Evolutionary conservation across 2,888 invertebrate species (phyloP).

Genomic region (Plagodis dolabraria): DNA sequence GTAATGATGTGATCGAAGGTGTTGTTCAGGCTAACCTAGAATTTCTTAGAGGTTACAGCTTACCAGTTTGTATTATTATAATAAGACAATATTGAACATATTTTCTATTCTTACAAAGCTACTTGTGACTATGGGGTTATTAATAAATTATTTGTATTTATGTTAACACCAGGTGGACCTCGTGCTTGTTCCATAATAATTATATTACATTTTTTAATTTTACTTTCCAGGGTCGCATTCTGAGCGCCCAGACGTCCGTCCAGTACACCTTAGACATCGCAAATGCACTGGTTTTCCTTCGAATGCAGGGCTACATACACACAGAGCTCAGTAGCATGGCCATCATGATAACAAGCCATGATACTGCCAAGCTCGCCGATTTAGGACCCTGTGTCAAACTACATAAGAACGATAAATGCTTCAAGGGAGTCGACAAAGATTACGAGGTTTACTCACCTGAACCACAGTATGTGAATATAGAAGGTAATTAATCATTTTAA

Average conservation of each 20-base stretch:
- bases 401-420: constrained; percentile 34
- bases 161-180: no score
- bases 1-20: no score
- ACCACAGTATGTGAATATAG: constrained; percentile 77
- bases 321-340: constrained; percentile 71
- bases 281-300: constrained; percentile 74
- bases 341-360: constrained; percentile 71
- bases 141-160: no score
- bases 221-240: constrained; percentile 62
- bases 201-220: no score
- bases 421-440: constrained; percentile 38
- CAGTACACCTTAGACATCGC: constrained; percentile 74
- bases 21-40: no score
- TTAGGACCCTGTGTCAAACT: constrained; percentile 65
- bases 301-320: constrained; percentile 78
- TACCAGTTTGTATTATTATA: no score
- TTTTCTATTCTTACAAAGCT: no score
- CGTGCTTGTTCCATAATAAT: no score
- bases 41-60: no score
- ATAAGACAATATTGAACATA: no score
- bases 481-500: constrained; percentile 50
- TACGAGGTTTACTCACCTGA: constrained; percentile 67
- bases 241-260: constrained; percentile 71
- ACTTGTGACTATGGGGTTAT: no score
- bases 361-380: constrained; percentile 75